These are phyloP conservation scores for Aselliscus stoliczkanus DNA, from an alignment of 2,797 vertebrate species.

Conservation along the genomic window DNA sequence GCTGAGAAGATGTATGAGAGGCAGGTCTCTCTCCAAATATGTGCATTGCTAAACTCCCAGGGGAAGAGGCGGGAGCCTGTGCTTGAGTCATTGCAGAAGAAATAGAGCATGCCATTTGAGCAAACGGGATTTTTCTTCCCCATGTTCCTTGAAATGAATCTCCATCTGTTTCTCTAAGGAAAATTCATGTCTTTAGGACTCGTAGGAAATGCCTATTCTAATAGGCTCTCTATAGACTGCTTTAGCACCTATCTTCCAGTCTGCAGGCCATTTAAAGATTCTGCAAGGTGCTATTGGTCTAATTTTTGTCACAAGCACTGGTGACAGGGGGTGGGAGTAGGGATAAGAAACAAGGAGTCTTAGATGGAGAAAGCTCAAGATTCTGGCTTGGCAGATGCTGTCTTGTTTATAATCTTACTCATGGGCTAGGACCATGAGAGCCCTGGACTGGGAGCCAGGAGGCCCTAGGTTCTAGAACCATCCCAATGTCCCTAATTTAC, in stretches of 20 bases:
- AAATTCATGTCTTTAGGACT: conserved; percentile 29
- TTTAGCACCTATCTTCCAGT: background rate
- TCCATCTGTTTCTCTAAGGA: conserved; percentile 53
- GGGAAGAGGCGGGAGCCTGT: background rate
- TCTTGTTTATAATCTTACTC: background rate
- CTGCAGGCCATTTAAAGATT: background rate
- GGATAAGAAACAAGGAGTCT: background rate
- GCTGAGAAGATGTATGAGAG: conserved; percentile 17
- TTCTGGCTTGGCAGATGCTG: background rate
- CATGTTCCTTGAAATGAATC: conserved; percentile 44
- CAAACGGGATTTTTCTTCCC: conserved; percentile 43
- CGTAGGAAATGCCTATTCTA: background rate
- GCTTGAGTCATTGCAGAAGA: conserved; percentile 32
- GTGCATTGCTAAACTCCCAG: background rate
- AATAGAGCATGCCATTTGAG: conserved; percentile 19
- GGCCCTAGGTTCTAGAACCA: background rate
- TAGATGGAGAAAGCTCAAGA: background rate
- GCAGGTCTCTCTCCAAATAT: conserved; percentile 41
- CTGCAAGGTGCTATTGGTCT: background rate
- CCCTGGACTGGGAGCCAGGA: background rate
- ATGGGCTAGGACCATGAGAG: background rate
- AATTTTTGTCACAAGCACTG: conserved; percentile 16
- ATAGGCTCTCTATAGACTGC: background rate
- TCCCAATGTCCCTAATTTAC: background rate
- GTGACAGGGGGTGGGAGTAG: background rate